phyloP scores from a whole-genome alignment of 2,113 vertebrate genomes.

The Orycteropus afer region DNA sequence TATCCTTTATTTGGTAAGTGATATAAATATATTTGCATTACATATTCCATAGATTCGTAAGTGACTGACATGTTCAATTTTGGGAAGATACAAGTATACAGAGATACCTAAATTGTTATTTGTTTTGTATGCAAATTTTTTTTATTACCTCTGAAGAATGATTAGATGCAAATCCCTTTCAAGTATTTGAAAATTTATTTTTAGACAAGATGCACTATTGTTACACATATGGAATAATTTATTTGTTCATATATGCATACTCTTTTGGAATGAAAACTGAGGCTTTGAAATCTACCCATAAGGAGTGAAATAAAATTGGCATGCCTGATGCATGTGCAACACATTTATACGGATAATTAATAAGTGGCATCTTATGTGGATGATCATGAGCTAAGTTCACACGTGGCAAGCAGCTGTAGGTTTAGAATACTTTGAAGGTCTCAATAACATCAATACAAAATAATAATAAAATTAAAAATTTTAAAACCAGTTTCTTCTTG shows the following conservation, averaged over 20 bases:
- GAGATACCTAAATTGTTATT: conserved; percentile 24
- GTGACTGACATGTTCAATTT: background rate
- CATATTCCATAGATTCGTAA: conserved; percentile 45
- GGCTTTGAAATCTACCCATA: conserved; percentile 70
- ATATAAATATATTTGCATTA: conserved; percentile 7
- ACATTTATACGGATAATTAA: conserved; percentile 79
- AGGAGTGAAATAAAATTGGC: conserved; percentile 70
- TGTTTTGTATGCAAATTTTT: background rate
- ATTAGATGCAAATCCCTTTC: conserved; percentile 60
- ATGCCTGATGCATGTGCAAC: conserved; percentile 69
- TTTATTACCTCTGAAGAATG: conserved; percentile 44
- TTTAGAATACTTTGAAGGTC: conserved; percentile 33
- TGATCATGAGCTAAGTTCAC: conserved; percentile 50
- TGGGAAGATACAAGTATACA: background rate
- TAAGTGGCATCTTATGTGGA: conserved; percentile 67
- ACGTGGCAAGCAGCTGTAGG: conserved; percentile 64
- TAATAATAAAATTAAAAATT: conserved; percentile 43
- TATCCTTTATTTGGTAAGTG: conserved; percentile 40
- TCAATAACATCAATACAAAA: conserved; percentile 46
- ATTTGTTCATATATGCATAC: conserved; percentile 57
- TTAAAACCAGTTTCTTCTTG: background rate
- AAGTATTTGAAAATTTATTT: conserved; percentile 63
- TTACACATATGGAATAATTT: conserved; percentile 73
- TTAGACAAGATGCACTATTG: conserved; percentile 56
- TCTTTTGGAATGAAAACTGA: conserved; percentile 71